Percentiles rank a stretch among this genome's conserved stretches.
phyloP scores from a whole-genome alignment of 2,888 invertebrate genomes.

The Eupithecia pulchellata region DNA sequence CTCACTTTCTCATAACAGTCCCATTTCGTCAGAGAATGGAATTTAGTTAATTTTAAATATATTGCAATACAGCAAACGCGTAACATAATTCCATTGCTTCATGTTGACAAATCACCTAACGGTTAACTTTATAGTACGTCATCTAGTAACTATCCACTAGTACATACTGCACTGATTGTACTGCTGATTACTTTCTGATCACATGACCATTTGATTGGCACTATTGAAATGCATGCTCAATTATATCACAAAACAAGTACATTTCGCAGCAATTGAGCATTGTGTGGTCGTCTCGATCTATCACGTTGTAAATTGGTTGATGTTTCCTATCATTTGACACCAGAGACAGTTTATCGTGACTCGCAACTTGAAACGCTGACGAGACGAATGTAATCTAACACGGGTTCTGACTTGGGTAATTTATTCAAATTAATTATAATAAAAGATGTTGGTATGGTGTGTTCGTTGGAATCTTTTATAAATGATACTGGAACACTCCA shows the following conservation, averaged over 20 bases:
- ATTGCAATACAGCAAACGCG: not conserved
- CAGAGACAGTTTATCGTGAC: constrained; percentile 54
- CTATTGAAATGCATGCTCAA: constrained; percentile 28
- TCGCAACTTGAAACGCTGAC: constrained; percentile 48
- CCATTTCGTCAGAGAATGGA: no score
- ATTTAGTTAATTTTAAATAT: no score
- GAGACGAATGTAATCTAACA: constrained; percentile 30
- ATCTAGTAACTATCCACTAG: no score
- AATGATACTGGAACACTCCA: no score
- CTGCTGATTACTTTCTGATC: not conserved
- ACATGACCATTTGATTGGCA: constrained; percentile 27
- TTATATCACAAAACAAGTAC: constrained; percentile 24
- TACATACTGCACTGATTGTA: no score
- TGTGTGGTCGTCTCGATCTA: constrained; percentile 41
- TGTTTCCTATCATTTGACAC: constrained; percentile 55
- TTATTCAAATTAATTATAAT: not conserved
- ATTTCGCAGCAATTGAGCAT: constrained; percentile 35
- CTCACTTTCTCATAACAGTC: not conserved
- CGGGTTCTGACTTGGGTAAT: constrained; percentile 15
- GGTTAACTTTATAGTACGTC: not conserved
- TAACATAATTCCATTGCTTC: not conserved
- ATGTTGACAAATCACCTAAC: not conserved
- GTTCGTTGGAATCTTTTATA: no score
- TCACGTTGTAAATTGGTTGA: constrained; percentile 35
- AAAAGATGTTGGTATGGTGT: not conserved